Base-by-base conservation (phyloP, 2,797 vertebrate species). In the Eupleurogrammus muticus region DNA sequence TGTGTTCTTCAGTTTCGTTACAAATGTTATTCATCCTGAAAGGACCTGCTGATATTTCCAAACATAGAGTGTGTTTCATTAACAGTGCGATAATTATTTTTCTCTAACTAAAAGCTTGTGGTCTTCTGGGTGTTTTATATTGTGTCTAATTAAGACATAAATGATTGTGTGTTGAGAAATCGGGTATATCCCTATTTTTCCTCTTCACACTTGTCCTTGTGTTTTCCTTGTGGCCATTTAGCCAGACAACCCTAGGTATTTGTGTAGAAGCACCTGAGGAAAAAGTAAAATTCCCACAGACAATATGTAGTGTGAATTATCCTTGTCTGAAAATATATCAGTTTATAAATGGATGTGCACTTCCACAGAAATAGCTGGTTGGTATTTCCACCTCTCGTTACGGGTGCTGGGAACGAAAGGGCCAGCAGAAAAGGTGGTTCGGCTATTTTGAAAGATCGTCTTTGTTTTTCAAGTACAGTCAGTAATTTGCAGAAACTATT, bases 301-400 rank as follows among this genome's bases (percentile, higher is more conserved):
- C n/a, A 28, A 23, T 12, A 48, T 34, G 14, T n/a, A 51, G 44
- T 47, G 32, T 67, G 42, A 55, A 66, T 65, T 70, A 35, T 51
- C 46, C 10, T 55, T 64, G 60, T 56, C 57, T 72, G 60, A 73
- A 77, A 77, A 70, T 65, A 77, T 47, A 14, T 53, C 48, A 50
- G 44, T 70, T 67, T 65, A 64, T 73, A 73, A 75, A 71, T 79
- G 35, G 56, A 70, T 54, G 5, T 11, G 20, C 0, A 0, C 3
- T 14, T 70, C 20, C 52, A 48, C 70, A 66, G 47, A 61, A 73
- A 68, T 53, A 72, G 42, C 9, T 24, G 36, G 38, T 51, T 62
- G 49, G 75, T 77, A 79, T 80, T 85, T 86, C 69, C 70, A 65
- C 40, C 76, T 67, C 16, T 69, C 32, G 0, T 66, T 32, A 10